phyloP scores from a whole-genome alignment of 2,888 invertebrate genomes.

The Ctena decussata region DNA sequence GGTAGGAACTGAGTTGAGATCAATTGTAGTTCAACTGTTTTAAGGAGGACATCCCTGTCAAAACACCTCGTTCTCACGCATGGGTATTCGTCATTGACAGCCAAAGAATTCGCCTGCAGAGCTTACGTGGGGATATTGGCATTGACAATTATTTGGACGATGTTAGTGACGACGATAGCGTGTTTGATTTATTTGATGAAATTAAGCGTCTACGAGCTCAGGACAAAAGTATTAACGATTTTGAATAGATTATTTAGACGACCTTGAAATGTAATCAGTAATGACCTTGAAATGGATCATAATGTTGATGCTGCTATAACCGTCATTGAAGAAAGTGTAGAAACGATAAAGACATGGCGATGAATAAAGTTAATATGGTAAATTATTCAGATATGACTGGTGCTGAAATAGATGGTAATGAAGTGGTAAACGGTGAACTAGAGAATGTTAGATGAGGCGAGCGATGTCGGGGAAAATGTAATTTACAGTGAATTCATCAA shows the following conservation, averaged over 20 bases:
- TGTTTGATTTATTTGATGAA: slow-evolving; percentile 4
- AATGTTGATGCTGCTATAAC: too few species aligned
- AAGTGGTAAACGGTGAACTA: too few species aligned
- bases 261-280: too few species aligned
- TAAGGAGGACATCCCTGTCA: not conserved
- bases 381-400: too few species aligned
- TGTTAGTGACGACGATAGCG: not conserved
- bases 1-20: not conserved
- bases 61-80: not conserved
- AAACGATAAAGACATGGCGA: too few species aligned
- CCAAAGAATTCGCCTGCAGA: not conserved
- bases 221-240: not conserved
- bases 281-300: too few species aligned
- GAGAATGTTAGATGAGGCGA: too few species aligned
- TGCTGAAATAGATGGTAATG: too few species aligned
- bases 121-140: not conserved
- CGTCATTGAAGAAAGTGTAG: too few species aligned
- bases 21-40: not conserved
- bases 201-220: not conserved
- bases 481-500: too few species aligned
- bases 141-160: not conserved
- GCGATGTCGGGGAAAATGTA: too few species aligned
- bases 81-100: not conserved
- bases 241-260: slow-evolving; percentile 4
- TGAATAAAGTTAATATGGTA: too few species aligned